phyloP scores from a whole-genome alignment of 2,888 invertebrate species.

The Dascillus cervinus region DNA sequence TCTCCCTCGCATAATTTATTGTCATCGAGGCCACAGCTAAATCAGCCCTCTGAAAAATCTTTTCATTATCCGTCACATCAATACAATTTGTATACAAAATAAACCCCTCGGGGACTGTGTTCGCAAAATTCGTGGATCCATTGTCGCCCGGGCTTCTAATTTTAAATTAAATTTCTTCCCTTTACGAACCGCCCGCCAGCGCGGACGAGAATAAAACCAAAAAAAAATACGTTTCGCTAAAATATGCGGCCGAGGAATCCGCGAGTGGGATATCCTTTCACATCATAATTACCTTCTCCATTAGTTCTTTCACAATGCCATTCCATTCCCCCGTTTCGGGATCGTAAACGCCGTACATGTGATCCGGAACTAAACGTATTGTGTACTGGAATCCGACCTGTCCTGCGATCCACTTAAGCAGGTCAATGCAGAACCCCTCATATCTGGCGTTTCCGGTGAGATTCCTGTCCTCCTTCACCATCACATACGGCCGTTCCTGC shows the following conservation, averaged over 20 bases:
- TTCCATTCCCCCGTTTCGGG: constrained; percentile 86
- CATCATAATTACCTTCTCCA: constrained; percentile 82
- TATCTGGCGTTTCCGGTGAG: constrained; percentile 79
- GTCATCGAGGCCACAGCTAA: constrained; percentile 96
- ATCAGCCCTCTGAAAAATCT: constrained; percentile 72
- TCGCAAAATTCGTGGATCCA: constrained; percentile 1
- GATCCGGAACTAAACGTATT: constrained; percentile 75
- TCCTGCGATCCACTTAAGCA: constrained; percentile 72
- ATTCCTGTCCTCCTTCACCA: constrained; percentile 79
- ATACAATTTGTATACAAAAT: constrained; percentile 4
- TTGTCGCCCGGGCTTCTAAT: too few relatives aligned
- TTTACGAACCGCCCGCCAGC: too few relatives aligned
- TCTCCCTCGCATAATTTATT: constrained; percentile 92
- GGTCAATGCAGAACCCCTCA: constrained; percentile 88
- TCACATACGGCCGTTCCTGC: constrained; percentile 86
- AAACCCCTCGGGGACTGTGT: not conserved
- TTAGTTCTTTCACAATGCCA: constrained; percentile 78
- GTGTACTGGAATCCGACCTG: constrained; percentile 85
- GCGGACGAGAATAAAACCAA: too few relatives aligned
- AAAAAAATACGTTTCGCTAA: too few relatives aligned
- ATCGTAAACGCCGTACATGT: constrained; percentile 83
- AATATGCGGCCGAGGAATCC: too few relatives aligned
- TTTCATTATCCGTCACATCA: too few relatives aligned
- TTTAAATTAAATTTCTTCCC: too few relatives aligned
- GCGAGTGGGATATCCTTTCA: too few relatives aligned